These are phyloP conservation scores for Streptopelia turtur DNA, from an alignment of 2,797 vertebrate species.

Conservation along the genomic window DNA sequence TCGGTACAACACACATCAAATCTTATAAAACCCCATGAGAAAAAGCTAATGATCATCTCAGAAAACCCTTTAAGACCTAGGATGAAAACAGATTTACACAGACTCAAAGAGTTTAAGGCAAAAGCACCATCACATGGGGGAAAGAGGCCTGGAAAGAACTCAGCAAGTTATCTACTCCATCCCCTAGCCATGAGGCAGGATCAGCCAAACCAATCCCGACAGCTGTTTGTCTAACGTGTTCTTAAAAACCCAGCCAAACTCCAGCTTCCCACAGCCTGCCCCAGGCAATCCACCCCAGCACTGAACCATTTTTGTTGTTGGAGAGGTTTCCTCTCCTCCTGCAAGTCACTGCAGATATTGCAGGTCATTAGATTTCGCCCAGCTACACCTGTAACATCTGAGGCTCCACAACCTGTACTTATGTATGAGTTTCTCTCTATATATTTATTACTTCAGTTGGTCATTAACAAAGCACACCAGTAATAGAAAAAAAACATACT, in stretches of 20 bases:
- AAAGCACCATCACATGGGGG: slow-evolving; percentile 1
- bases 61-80: slow-evolving; percentile 47
- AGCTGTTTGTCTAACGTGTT: slow-evolving; percentile 52
- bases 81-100: slow-evolving; percentile 54
- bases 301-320: background rate
- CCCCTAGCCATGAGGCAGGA: slow-evolving; percentile 25
- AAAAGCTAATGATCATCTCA: slow-evolving; percentile 52
- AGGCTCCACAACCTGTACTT: background rate
- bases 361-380: background rate
- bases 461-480: background rate
- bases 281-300: background rate
- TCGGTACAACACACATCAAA: background rate
- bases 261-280: background rate
- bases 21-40: background rate
- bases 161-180: slow-evolving; percentile 17
- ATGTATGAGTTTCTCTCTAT: fast-evolving
- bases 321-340: background rate
- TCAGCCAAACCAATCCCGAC: slow-evolving; percentile 47
- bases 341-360: background rate
- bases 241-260: background rate
- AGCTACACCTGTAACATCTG: background rate
- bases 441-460: background rate
- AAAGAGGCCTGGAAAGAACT: slow-evolving; percentile 28
- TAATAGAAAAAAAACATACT: background rate
- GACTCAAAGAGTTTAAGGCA: slow-evolving; percentile 48